Conservation (phyloP, 2,888 invertebrate genomes). For the Melinaea menophilus region DNA sequence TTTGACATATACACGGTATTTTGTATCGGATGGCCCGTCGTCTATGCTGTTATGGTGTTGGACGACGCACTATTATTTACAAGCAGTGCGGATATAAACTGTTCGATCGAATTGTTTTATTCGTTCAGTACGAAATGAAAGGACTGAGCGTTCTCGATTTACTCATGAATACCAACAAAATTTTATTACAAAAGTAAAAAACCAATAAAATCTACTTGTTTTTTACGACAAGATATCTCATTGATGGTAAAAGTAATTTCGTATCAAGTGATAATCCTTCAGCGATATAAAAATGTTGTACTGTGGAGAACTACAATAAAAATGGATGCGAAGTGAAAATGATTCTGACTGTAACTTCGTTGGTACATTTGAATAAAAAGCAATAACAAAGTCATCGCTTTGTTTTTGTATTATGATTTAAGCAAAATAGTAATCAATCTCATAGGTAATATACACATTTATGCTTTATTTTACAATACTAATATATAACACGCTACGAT, state of each 20-base stretch:
- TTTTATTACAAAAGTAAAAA: slow-evolving; percentile 5
- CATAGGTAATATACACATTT: too few species aligned
- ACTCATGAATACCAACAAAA: neutral
- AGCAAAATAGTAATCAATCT: too few species aligned
- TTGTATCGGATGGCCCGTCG: slow-evolving; percentile 3
- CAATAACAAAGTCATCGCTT: too few species aligned
- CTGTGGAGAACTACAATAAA: slow-evolving; percentile 2
- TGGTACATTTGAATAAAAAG: too few species aligned
- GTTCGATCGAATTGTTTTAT: slow-evolving; percentile 2
- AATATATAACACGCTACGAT: too few species aligned
- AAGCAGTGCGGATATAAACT: slow-evolving; percentile 5
- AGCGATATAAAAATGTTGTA: neutral
- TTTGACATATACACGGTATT: neutral
- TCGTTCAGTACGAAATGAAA: neutral
- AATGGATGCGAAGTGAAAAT: neutral
- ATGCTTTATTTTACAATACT: too few species aligned
- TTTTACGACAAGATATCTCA: slow-evolving; percentile 1
- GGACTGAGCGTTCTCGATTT: neutral
- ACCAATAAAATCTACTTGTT: slow-evolving; percentile 5
- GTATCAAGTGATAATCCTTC: slow-evolving; percentile 4
- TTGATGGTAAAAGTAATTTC: slow-evolving; percentile 5
- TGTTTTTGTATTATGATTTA: too few species aligned
- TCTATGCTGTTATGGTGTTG: slow-evolving; percentile 2
- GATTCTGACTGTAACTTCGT: neutral
- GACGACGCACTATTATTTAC: neutral